phyloP scores from a whole-genome alignment of 2,797 vertebrate genomes.

The Lagorchestes hirsutus region DNA sequence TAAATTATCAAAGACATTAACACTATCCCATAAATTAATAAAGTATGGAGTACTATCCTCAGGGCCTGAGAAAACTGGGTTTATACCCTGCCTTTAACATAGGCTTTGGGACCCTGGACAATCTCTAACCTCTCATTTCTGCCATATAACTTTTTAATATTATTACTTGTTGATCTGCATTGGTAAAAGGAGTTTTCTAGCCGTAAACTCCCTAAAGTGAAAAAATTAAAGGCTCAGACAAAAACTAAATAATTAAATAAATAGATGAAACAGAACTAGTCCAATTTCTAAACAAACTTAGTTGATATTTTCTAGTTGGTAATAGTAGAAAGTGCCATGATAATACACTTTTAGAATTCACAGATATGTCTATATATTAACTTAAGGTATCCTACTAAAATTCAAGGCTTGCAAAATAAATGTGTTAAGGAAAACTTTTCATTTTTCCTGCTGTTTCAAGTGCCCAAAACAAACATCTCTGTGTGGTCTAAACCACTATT shows the following conservation, averaged over 20 bases:
- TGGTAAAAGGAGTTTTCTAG: not conserved
- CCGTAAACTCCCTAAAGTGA: not conserved
- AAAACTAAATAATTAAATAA: not conserved
- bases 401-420: conserved; percentile 46
- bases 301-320: not conserved
- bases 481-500: conserved; percentile 55
- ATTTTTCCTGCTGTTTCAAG: conserved; percentile 46
- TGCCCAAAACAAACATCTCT: conserved; percentile 60
- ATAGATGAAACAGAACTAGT: not conserved
- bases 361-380: not conserved
- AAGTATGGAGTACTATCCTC: not conserved
- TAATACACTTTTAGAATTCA: not conserved
- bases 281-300: not conserved
- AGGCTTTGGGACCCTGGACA: not conserved
- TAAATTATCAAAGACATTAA: not conserved
- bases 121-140: not conserved
- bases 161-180: not conserved
- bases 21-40: no score
- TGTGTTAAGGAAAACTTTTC: conserved; percentile 51
- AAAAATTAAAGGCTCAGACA: not conserved
- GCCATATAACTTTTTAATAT: not conserved
- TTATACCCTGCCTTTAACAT: not conserved
- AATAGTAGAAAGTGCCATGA: conserved; percentile 18
- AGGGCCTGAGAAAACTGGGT: not conserved
- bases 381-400: conserved; percentile 4